These are phyloP conservation scores for Muscidifurax raptorellus DNA, from an alignment of 1,140 invertebrate species.

Conservation along the genomic window DNA sequence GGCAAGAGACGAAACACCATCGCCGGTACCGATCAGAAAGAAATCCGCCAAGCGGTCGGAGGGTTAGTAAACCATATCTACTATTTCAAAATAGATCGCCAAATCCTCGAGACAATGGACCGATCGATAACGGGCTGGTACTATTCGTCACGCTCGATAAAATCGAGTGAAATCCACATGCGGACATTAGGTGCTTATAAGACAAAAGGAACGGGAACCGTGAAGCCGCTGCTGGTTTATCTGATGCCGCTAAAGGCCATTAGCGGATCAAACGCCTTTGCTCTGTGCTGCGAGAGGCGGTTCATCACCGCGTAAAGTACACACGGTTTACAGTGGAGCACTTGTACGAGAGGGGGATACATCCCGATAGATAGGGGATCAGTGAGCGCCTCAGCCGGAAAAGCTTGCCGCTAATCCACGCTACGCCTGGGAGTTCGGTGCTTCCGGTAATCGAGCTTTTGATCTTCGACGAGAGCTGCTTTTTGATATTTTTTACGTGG, in stretches of 20 bases:
- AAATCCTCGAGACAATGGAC: not conserved
- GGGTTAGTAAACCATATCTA: constrained; percentile 76
- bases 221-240: constrained; percentile 20
- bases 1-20: constrained; percentile 92
- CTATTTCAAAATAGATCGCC: not conserved
- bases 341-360: not conserved
- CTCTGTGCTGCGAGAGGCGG: not conserved
- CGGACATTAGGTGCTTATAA: not conserved
- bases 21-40: constrained; percentile 90
- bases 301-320: not conserved
- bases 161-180: constrained; percentile 21
- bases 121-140: constrained; percentile 43
- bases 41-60: constrained; percentile 86
- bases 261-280: constrained; percentile 18
- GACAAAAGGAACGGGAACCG: not conserved
- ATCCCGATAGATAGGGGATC: not conserved
- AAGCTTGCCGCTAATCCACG: not conserved
- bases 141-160: constrained; percentile 61
- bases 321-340: not conserved
- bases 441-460: not conserved
- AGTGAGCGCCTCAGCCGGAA: not conserved
- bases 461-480: not conserved
- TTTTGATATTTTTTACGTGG: not conserved
- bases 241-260: constrained; percentile 2
- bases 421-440: not conserved